Conservation (phyloP, 2,113 vertebrate species). For the Numenius arquata region DNA sequence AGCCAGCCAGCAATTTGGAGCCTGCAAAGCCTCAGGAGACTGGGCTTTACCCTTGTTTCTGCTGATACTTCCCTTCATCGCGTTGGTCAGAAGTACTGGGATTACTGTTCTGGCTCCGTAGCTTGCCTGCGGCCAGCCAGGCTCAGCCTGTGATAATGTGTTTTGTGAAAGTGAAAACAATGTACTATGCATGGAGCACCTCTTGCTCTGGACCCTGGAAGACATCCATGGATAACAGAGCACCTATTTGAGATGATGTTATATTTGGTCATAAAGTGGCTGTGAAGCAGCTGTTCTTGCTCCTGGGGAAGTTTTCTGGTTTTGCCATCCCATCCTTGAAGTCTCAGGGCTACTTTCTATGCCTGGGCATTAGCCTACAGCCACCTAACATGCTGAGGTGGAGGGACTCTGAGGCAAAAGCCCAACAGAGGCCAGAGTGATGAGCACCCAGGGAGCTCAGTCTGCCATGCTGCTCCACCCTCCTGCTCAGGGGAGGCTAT, state of each 20-base stretch:
- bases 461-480: neutral
- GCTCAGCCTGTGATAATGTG: neutral
- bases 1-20: neutral
- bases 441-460: neutral
- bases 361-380: neutral
- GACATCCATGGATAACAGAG: neutral
- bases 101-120: neutral
- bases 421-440: neutral
- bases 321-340: neutral
- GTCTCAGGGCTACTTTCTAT: neutral
- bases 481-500: neutral
- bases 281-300: neutral
- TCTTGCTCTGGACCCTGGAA: neutral
- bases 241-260: neutral
- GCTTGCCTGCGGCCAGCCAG: neutral
- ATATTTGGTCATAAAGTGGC: neutral
- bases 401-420: neutral
- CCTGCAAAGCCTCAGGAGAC: neutral
- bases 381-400: neutral
- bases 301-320: neutral
- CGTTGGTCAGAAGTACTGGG: neutral
- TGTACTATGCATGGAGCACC: neutral
- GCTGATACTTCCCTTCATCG: neutral
- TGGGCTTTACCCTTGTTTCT: neutral
- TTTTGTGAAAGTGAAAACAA: neutral